Conservation (phyloP, 2,113 vertebrate genomes). For the Hiodon tergisus region DNA sequence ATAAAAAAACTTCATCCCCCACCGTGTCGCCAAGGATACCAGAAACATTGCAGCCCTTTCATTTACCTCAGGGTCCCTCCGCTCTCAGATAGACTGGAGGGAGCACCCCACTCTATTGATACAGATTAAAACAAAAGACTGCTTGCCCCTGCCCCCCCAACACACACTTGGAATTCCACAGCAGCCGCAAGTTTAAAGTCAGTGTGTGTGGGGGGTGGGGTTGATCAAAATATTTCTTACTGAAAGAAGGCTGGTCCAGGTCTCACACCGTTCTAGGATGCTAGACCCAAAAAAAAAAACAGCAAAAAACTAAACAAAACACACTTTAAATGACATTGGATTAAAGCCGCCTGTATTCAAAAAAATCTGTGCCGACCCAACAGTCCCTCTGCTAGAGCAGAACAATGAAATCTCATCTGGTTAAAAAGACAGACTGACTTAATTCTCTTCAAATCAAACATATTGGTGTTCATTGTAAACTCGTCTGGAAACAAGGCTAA, state of each 20-base stretch:
- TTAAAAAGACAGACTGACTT: too few relatives aligned
- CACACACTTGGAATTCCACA: neutral
- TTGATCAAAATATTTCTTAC: neutral
- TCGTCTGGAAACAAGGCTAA: neutral
- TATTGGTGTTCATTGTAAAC: too few relatives aligned
- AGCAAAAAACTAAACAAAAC: neutral
- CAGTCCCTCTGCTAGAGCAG: too few relatives aligned
- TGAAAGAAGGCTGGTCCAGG: neutral
- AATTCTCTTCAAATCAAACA: too few relatives aligned
- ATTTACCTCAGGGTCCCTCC: conserved; percentile 41
- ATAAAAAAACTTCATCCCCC: conserved; percentile 21
- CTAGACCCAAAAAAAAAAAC: neutral
- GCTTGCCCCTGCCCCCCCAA: neutral
- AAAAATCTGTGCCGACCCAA: too few relatives aligned
- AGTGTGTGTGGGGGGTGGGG: neutral
- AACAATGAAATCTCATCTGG: too few relatives aligned
- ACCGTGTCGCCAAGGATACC: conserved; percentile 66
- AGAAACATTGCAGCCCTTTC: conserved; percentile 59
- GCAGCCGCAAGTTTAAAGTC: neutral
- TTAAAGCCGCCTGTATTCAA: neutral
- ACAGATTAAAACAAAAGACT: conserved; percentile 15
- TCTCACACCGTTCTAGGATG: neutral
- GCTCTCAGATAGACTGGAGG: conserved; percentile 6
- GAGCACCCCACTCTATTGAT: neutral
- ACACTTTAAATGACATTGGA: neutral